Evolutionary conservation across 2,113 vertebrate species (phyloP).

Genomic region (Corythoichthys haematopterus): DNA sequence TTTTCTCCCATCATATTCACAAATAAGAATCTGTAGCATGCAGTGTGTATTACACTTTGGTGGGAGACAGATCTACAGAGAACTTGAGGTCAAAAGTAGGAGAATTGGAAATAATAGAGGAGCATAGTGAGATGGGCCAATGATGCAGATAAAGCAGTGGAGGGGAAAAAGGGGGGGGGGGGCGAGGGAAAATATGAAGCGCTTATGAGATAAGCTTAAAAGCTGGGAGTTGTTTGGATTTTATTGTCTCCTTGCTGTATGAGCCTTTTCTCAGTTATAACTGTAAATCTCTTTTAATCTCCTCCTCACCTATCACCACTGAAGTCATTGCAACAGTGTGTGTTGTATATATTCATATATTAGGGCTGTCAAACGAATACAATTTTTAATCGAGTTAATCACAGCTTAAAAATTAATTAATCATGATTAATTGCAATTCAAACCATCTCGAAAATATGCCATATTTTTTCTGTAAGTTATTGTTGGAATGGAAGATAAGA

Average conservation of each 20-base stretch:
- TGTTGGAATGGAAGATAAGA: too few relatives aligned
- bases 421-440: too few relatives aligned
- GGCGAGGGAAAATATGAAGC: conserved; percentile 16
- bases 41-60: conserved; percentile 15
- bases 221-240: conserved; percentile 28
- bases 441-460: too few relatives aligned
- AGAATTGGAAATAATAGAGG: conserved; percentile 15
- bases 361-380: too few relatives aligned
- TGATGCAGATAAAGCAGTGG: conserved; percentile 17
- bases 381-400: too few relatives aligned
- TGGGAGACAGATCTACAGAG: conserved; percentile 16
- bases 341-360: too few relatives aligned
- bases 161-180: not conserved
- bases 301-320: not conserved
- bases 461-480: too few relatives aligned
- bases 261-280: not conserved
- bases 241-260: conserved; percentile 4
- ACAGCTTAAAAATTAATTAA: too few relatives aligned
- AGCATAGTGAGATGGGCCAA: conserved; percentile 6
- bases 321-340: not conserved
- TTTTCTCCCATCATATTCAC: conserved; percentile 1
- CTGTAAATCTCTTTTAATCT: not conserved
- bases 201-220: conserved; percentile 18
- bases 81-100: conserved; percentile 18
- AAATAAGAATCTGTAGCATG: conserved; percentile 9